Evolutionary conservation across 1,140 invertebrate species (phyloP).

Genomic region (Grapholita molesta): DNA sequence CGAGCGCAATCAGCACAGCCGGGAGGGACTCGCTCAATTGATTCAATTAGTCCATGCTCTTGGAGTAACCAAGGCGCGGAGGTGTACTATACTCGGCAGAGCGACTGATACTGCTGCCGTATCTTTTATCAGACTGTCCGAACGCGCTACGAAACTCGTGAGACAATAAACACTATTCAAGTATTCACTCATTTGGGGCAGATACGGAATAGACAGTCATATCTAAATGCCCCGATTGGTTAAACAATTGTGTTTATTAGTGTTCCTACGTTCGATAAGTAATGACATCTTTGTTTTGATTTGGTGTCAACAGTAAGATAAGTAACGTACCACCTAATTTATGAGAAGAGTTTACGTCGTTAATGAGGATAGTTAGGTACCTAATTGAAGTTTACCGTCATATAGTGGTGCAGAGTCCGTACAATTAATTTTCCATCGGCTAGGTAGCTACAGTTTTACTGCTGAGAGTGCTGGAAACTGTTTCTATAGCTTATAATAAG

Average conservation of each 20-base stretch:
- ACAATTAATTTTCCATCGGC: too few species aligned
- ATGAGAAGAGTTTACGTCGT: background rate
- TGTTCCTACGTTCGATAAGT: slow-evolving; percentile 44
- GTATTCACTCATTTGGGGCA: slow-evolving; percentile 41
- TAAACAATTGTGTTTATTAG: slow-evolving; percentile 58
- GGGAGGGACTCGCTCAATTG: slow-evolving; percentile 60
- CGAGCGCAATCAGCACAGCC: slow-evolving; percentile 41
- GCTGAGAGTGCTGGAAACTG: too few species aligned
- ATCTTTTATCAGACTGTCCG: slow-evolving; percentile 62
- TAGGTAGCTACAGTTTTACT: too few species aligned
- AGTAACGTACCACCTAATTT: background rate
- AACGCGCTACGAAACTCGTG: slow-evolving; percentile 22
- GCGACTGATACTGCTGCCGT: slow-evolving; percentile 60
- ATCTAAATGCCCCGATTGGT: slow-evolving; percentile 67
- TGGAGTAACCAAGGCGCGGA: slow-evolving; percentile 27
- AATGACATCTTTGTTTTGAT: slow-evolving; percentile 56
- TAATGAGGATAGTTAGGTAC: background rate
- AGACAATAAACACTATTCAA: slow-evolving; percentile 43
- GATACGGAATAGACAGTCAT: slow-evolving; percentile 55
- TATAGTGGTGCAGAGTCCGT: too few species aligned
- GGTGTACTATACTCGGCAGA: slow-evolving; percentile 49
- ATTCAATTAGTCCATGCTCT: slow-evolving; percentile 59
- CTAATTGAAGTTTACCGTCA: too few species aligned
- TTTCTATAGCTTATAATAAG: too few species aligned
- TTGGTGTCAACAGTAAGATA: slow-evolving; percentile 8